These are phyloP conservation scores for Pteropus alecto DNA, from an alignment of 2,113 vertebrate genomes.

Conservation along the genomic window DNA sequence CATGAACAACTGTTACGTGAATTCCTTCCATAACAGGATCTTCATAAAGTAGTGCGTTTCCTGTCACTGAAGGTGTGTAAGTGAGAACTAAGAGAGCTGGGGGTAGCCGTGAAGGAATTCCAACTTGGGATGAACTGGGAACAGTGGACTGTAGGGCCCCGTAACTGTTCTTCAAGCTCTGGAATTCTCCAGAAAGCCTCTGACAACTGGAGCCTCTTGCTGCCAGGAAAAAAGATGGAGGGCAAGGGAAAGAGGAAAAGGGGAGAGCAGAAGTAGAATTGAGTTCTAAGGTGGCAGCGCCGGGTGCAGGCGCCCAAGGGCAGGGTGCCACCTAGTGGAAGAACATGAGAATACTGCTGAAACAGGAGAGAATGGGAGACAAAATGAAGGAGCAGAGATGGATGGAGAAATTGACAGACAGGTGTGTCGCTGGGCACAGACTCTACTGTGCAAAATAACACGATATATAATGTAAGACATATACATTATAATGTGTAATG, in stretches of 20 bases:
- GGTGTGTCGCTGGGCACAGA: background rate
- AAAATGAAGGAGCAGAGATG: background rate
- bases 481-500: background rate
- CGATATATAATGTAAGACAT: background rate
- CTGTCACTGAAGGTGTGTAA: background rate
- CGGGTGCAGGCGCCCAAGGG: background rate
- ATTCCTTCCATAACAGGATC: background rate
- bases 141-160: background rate
- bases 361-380: background rate
- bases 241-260: background rate
- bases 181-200: background rate
- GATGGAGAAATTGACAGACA: background rate
- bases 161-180: background rate
- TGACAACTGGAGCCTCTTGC: background rate
- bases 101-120: background rate
- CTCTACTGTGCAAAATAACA: background rate
- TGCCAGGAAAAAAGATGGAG: background rate
- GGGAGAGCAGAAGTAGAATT: rapidly evolving
- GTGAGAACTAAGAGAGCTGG: background rate
- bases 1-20: background rate
- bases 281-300: background rate
- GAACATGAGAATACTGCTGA: background rate
- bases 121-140: background rate
- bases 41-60: background rate
- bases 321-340: slow-evolving; percentile 59